These are phyloP conservation scores for Odontomyia ornata DNA, from an alignment of 2,888 invertebrate species.

Conservation along the genomic window DNA sequence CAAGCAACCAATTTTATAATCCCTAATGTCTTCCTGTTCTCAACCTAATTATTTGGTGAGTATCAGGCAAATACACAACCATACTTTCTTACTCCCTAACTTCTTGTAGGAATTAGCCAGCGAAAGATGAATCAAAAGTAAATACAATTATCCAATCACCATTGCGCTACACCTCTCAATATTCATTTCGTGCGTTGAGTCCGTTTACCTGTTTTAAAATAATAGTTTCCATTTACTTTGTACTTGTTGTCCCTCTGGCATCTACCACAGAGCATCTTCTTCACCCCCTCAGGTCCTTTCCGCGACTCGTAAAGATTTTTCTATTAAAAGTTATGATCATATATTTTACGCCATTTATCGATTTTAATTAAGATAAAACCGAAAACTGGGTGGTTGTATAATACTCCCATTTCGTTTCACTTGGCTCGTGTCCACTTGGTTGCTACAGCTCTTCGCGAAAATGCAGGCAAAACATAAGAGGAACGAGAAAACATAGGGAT, in stretches of 20 bases:
- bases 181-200: too few species aligned
- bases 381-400: conserved; percentile 37
- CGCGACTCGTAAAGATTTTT: conserved; percentile 12
- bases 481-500: not conserved
- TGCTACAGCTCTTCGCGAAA: not conserved
- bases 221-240: too few species aligned
- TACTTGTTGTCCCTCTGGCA: not conserved
- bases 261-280: not conserved
- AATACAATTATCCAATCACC: too few species aligned
- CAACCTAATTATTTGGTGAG: too few species aligned
- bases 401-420: not conserved
- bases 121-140: too few species aligned
- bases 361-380: conserved; percentile 52
- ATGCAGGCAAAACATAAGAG: not conserved
- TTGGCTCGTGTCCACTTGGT: conserved; percentile 30
- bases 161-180: too few species aligned
- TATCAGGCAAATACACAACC: too few species aligned
- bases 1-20: too few species aligned
- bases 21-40: too few species aligned
- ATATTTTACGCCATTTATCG: conserved; percentile 51
- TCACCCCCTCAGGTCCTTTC: not conserved
- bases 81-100: too few species aligned
- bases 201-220: too few species aligned
- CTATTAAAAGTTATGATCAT: conserved; percentile 51
- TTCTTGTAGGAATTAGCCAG: too few species aligned